phyloP scores from a whole-genome alignment of 2,888 invertebrate genomes.

The Penaeus monodon region DNA sequence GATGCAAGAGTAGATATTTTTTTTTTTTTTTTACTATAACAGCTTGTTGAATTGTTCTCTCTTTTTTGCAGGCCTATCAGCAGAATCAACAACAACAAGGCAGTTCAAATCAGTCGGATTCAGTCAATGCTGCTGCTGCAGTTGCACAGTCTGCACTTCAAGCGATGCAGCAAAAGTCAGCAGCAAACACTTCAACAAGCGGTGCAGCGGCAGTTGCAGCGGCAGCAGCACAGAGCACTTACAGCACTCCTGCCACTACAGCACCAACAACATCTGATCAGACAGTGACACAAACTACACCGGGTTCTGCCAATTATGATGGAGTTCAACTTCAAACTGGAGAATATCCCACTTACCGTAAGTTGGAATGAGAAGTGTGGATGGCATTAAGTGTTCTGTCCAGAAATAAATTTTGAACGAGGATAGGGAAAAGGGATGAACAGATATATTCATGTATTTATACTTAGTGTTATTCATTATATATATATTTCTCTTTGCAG shows the following conservation, averaged over 20 bases:
- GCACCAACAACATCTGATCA: slow-evolving; percentile 37
- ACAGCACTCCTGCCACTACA: slow-evolving; percentile 30
- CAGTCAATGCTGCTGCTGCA: slow-evolving; percentile 88
- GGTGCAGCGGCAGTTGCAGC: slow-evolving; percentile 47
- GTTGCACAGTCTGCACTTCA: slow-evolving; percentile 89
- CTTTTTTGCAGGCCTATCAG: slow-evolving; percentile 50
- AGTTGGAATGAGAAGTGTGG: slow-evolving; percentile 1
- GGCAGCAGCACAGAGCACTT: slow-evolving; percentile 27
- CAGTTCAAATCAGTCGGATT: slow-evolving; percentile 73
- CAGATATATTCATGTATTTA: neutral
- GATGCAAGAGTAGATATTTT: neutral
- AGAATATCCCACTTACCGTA: slow-evolving; percentile 63
- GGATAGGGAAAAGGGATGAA: too few relatives aligned
- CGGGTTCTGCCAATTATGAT: slow-evolving; percentile 40
- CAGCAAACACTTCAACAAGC: slow-evolving; percentile 34
- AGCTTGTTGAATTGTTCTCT: neutral
- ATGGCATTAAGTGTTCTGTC: too few relatives aligned
- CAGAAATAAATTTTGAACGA: too few relatives aligned
- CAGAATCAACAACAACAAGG: slow-evolving; percentile 55
- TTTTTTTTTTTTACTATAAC: neutral
- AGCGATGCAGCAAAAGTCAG: slow-evolving; percentile 72
- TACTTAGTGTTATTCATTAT: slow-evolving; percentile 16
- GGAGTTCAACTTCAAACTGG: slow-evolving; percentile 45
- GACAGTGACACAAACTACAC: slow-evolving; percentile 26
- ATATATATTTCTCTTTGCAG: slow-evolving; percentile 56